Percentiles rank a stretch among this genome's conserved stretches.
phyloP scores from a whole-genome alignment of 64 coral and sea anemone genomes.

The Montipora foliosa region DNA sequence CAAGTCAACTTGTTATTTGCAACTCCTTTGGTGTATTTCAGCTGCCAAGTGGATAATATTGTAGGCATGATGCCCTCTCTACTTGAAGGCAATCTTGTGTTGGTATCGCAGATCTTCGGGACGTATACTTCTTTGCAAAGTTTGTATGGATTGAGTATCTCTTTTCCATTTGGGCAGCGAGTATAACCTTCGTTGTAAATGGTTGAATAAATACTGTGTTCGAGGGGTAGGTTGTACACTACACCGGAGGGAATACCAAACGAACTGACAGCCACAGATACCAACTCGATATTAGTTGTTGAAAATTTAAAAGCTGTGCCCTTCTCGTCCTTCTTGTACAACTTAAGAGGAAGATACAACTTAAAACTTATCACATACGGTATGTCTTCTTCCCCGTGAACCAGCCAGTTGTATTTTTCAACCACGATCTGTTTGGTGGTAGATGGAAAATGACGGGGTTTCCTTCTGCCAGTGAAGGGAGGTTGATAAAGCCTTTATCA shows the following conservation, averaged over 20 bases:
- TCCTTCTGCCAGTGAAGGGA: slow-evolving; percentile 16
- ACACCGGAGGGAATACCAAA: neutral
- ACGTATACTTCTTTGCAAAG: slow-evolving; percentile 40
- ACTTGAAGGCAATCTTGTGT: neutral
- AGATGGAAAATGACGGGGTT: slow-evolving; percentile 9
- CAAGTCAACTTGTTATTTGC: neutral
- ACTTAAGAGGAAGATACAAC: slow-evolving; percentile 27
- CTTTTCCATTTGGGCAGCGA: neutral
- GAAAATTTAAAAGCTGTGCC: neutral
- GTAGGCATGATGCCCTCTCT: slow-evolving; percentile 40
- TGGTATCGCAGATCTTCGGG: slow-evolving; percentile 44
- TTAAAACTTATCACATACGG: slow-evolving; percentile 44
- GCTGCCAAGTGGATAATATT: too few relatives aligned
- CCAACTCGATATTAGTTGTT: neutral
- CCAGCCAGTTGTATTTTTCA: slow-evolving; percentile 27
- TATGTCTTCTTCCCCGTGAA: neutral
- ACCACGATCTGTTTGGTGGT: slow-evolving; percentile 30
- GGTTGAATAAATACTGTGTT: slow-evolving; percentile 21
- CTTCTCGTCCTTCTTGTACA: neutral
- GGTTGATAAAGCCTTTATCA: slow-evolving; percentile 63
- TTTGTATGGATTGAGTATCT: slow-evolving; percentile 63
- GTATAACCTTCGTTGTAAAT: slow-evolving; percentile 30
- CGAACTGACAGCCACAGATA: slow-evolving; percentile 8
- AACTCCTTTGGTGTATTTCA: too few relatives aligned
- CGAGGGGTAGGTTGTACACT: slow-evolving; percentile 23